Evolutionary conservation across 2,113 vertebrate genomes (phyloP), one percentile per base, ranked within the genome.

Genomic region (Nothoprocta perdicaria): DNA sequence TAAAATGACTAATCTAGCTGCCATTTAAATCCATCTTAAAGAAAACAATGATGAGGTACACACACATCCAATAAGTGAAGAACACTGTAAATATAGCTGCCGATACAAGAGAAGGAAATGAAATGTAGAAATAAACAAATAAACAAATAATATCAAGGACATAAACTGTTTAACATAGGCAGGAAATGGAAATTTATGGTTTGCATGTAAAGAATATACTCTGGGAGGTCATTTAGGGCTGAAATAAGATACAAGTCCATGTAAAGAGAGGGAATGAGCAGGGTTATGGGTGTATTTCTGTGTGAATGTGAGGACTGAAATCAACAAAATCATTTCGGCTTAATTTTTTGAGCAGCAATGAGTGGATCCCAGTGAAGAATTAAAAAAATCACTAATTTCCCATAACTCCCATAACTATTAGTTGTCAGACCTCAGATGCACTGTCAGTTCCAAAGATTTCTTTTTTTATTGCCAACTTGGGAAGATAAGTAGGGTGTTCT

Each of bases 21-120:
- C 69, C 75, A 41, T 69, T 83, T 83, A 57, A 75, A 84, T 77
- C 26, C 75, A 19, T 72, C 76, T 88, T 38, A 87, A 77, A 53
- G 63, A 61, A 91, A 81, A 85, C 21, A 13, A 87, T 60, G 52
- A 88, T 46, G 29, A 92, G 57, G 29, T 7, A 63, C 27, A 48
- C 2, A 76, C 17, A 4, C 58, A 43, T 52, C 46, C 69, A 58
- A 62, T 69, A 84, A 46, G 15, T 77, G 73, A 89, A 89, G 27
- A 27, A 46, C 24, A 45, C 66, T 79, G 41, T 29, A 84, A 57
- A 82, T 80, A 76, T 10, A 84, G 45, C 12, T 89, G 29, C 40
- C 69, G 58, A 58, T 76, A 57, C 6, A 86, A 84, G 22, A 80
- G 18, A 55, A 78, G 62, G 18, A 78, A 83, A 67, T 80, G 17